Conservation (phyloP, 2,797 vertebrate species). For the Moxostoma hubbsi region DNA sequence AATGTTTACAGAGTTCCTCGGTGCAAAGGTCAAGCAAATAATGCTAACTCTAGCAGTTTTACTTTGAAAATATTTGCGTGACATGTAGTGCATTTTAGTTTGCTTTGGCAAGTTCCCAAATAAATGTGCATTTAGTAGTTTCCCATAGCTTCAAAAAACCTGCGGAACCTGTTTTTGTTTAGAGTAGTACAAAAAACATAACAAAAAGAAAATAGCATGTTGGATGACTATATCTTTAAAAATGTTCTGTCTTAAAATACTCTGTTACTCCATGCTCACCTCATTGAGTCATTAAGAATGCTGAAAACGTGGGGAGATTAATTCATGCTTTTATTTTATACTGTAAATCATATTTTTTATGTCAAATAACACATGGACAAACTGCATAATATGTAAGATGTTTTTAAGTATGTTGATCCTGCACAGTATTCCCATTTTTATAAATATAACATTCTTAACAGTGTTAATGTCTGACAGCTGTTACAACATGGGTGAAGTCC, state of each 20-base stretch:
- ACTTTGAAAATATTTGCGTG: too few relatives aligned
- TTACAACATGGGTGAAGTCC: not conserved
- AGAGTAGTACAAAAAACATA: too few relatives aligned
- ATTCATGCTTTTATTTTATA: constrained; percentile 1
- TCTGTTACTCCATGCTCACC: too few relatives aligned
- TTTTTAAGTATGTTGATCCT: not conserved
- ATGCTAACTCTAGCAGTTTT: too few relatives aligned
- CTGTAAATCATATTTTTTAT: not conserved
- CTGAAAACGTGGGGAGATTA: not conserved
- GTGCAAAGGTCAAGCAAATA: not conserved
- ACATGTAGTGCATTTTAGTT: too few relatives aligned
- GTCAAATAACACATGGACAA: not conserved
- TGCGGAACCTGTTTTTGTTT: too few relatives aligned
- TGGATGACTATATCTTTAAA: too few relatives aligned
- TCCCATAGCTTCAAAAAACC: too few relatives aligned
- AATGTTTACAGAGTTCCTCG: not conserved
- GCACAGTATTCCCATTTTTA: not conserved
- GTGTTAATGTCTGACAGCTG: not conserved
- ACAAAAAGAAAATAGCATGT: too few relatives aligned
- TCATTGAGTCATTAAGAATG: not conserved
- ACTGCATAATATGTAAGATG: not conserved
- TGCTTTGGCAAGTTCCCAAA: too few relatives aligned
- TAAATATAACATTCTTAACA: not conserved
- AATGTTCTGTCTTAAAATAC: too few relatives aligned
- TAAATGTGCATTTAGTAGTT: too few relatives aligned